These are phyloP conservation scores for Pangasius mekongensis DNA, from an alignment of 2,797 vertebrate genomes.

Conservation along the genomic window DNA sequence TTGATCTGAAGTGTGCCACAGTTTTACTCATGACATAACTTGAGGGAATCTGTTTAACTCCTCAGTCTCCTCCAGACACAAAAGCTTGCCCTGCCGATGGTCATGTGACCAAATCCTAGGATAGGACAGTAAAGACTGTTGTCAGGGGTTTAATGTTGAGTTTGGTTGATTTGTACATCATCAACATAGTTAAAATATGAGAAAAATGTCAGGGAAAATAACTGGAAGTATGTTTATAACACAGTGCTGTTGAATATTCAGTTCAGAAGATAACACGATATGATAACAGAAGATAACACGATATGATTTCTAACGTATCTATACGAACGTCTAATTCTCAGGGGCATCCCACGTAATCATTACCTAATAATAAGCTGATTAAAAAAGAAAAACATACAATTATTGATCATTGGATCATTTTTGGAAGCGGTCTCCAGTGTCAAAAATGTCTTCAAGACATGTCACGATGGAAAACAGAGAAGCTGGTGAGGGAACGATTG, in stretches of 20 bases:
- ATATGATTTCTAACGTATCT: background rate
- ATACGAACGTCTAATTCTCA: too few relatives aligned
- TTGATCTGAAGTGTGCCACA: conserved; percentile 18
- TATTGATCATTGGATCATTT: background rate
- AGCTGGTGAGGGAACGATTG: background rate
- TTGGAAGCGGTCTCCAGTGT: background rate
- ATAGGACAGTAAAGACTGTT: background rate
- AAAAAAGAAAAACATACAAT: background rate
- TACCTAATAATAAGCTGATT: background rate
- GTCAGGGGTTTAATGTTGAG: background rate
- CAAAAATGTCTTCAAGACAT: background rate
- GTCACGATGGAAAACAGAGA: background rate
- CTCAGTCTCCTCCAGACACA: background rate
- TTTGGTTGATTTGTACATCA: background rate
- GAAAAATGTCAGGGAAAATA: background rate
- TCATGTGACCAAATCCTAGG: background rate
- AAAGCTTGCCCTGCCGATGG: background rate
- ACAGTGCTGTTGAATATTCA: background rate
- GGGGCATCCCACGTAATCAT: background rate
- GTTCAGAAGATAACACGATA: background rate
- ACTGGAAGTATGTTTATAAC: background rate
- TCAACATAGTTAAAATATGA: background rate
- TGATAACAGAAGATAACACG: background rate
- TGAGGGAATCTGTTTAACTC: background rate
- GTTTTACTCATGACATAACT: conserved; percentile 27